These are phyloP conservation scores for Autographa pulchrina DNA, from an alignment of 2,888 invertebrate genomes.

Conservation along the genomic window DNA sequence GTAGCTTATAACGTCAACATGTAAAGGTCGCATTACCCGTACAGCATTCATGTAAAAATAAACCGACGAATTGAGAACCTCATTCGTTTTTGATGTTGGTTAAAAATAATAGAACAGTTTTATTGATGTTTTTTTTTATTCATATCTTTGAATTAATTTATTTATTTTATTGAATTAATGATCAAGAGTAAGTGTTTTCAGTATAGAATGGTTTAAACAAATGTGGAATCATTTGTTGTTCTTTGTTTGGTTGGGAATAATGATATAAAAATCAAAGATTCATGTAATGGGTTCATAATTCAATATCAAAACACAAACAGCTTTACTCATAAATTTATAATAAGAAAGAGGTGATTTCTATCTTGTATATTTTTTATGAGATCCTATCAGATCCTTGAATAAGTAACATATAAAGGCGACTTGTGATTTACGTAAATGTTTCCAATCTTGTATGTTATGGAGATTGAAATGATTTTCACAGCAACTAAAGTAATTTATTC, in stretches of 20 bases:
- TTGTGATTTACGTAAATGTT: not conserved
- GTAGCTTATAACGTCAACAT: not conserved
- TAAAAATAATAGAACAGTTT: too few relatives aligned
- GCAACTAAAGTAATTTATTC: not conserved
- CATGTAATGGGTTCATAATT: not conserved
- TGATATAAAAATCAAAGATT: too few relatives aligned
- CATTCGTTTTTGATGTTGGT: too few relatives aligned
- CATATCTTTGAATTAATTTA: too few relatives aligned
- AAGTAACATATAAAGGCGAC: not conserved
- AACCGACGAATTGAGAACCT: too few relatives aligned
- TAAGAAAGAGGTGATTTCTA: not conserved
- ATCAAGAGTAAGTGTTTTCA: too few relatives aligned
- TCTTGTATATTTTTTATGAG: not conserved
- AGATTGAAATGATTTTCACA: not conserved
- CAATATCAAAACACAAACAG: not conserved
- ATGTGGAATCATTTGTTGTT: too few relatives aligned
- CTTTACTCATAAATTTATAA: not conserved
- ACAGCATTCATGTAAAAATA: too few relatives aligned
- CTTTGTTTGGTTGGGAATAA: too few relatives aligned
- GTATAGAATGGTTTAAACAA: too few relatives aligned
- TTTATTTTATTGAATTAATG: too few relatives aligned
- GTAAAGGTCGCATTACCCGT: not conserved
- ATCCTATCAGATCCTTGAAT: not conserved
- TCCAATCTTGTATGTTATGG: not conserved
- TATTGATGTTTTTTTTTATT: too few relatives aligned